A percentile compares a stretch with the other conserved stretches of the same genome.
These are phyloP conservation scores for Zaprionus obscuricornis DNA, from an alignment of 2,888 invertebrate genomes.

Conservation along the genomic window DNA sequence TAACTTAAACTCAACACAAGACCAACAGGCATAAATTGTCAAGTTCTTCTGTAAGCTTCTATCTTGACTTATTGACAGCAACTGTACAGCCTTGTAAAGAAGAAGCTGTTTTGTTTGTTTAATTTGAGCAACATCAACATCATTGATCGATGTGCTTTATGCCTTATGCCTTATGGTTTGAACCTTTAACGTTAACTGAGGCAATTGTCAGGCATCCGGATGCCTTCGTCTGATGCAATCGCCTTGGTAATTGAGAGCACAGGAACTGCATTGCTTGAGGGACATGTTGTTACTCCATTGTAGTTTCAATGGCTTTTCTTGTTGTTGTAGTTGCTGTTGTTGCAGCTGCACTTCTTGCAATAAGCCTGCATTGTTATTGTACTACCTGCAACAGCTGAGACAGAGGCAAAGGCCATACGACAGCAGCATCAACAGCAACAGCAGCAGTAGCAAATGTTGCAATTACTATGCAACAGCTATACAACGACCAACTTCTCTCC, in stretches of 20 bases:
- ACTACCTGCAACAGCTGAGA: slow-evolving; percentile 49
- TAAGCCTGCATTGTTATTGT: slow-evolving; percentile 45
- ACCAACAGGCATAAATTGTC: no score
- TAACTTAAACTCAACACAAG: no score
- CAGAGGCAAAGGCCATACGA: slow-evolving; percentile 41
- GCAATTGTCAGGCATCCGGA: slow-evolving; percentile 49
- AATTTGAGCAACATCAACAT: no score
- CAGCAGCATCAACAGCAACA: slow-evolving; percentile 40
- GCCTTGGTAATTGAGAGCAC: slow-evolving; percentile 35
- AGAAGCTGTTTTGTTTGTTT: no score
- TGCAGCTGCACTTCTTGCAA: slow-evolving; percentile 25
- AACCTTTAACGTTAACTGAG: slow-evolving; percentile 30
- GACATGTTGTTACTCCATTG: slow-evolving; percentile 40
- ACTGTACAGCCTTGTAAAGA: no score
- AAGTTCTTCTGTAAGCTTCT: no score
- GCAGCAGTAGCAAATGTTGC: slow-evolving; percentile 63
- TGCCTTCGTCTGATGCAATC: no score
- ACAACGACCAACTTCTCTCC: slow-evolving; percentile 27
- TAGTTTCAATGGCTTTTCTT: slow-evolving; percentile 31
- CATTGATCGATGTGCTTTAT: no score
- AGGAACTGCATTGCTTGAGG: slow-evolving; percentile 55
- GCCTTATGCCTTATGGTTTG: slow-evolving; percentile 2
- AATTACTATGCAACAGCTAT: slow-evolving; percentile 69
- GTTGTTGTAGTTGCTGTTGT: slow-evolving; percentile 27
- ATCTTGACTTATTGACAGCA: no score